A percentile compares a stretch with the other conserved stretches of the same genome.
phyloP scores from a whole-genome alignment of 2,888 invertebrate species.

The Notodromas monacha region DNA sequence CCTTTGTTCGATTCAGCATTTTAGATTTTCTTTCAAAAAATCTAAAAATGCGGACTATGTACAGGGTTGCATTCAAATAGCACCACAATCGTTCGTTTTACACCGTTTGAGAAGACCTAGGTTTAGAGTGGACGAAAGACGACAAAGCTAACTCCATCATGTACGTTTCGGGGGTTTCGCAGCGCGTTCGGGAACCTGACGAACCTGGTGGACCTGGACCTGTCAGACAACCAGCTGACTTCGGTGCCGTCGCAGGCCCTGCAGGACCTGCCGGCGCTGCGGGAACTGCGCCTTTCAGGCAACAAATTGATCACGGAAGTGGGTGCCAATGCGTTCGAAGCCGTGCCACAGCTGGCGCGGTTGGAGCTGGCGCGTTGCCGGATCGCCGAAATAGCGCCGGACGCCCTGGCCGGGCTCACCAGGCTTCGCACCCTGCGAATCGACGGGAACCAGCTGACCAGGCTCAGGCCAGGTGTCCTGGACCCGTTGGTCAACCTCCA shows the following conservation, averaged over 20 bases:
- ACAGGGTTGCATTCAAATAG: no score
- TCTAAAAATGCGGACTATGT: no score
- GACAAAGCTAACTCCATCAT: no score
- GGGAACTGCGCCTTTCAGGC: conserved; percentile 42
- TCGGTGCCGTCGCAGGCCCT: conserved; percentile 44
- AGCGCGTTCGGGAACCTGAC: conserved; percentile 45
- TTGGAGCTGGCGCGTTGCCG: conserved; percentile 49
- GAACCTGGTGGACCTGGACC: conserved; percentile 56
- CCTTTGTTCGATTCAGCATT: no score
- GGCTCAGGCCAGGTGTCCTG: no score
- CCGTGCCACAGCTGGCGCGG: conserved; percentile 31
- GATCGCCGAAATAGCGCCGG: conserved; percentile 25
- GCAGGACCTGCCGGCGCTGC: conserved; percentile 38
- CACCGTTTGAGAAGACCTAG: no score
- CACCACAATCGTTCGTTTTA: no score
- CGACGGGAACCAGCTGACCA: no score
- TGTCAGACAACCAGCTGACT: conserved; percentile 43
- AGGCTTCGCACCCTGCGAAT: no score
- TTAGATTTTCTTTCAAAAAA: no score
- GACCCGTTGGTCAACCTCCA: no score
- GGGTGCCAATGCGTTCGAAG: conserved; percentile 21
- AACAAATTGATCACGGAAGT: conserved; percentile 47
- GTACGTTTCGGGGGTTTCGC: conserved; percentile 38
- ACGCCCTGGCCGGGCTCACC: conserved; percentile 46
- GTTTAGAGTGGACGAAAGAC: no score